Conservation (phyloP, 2,113 vertebrate genomes). For the Sisor rabdophorus region DNA sequence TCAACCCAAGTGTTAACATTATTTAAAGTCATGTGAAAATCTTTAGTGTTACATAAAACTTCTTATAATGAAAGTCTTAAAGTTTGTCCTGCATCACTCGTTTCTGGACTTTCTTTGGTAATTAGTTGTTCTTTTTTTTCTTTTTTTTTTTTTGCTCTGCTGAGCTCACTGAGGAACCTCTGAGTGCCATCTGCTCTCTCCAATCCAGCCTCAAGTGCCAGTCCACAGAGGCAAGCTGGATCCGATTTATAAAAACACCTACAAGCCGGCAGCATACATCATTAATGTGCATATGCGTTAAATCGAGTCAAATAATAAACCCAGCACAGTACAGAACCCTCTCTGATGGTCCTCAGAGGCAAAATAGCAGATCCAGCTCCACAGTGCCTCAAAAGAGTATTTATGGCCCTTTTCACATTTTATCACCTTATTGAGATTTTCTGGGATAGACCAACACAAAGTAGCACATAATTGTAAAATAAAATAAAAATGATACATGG, state of each 20-base stretch:
- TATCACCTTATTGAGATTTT: too few species aligned
- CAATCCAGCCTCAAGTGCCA: slow-evolving; percentile 26
- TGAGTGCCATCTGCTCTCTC: slow-evolving; percentile 31
- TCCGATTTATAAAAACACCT: slow-evolving; percentile 21
- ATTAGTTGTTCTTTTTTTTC: slow-evolving; percentile 7
- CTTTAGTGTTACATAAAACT: too few species aligned
- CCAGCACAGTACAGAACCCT: not conserved
- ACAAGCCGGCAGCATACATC: not conserved
- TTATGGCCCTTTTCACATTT: too few species aligned
- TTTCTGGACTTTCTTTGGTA: slow-evolving; percentile 5
- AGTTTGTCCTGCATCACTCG: not conserved
- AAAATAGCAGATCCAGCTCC: not conserved
- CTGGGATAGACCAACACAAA: too few species aligned
- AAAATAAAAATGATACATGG: too few species aligned
- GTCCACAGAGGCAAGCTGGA: slow-evolving; percentile 21
- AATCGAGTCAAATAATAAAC: not conserved
- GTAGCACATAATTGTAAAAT: too few species aligned
- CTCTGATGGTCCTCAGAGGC: not conserved
- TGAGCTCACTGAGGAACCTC: slow-evolving; percentile 6
- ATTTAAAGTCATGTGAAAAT: too few species aligned
- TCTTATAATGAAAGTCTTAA: not conserved
- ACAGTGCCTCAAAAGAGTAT: not conserved
- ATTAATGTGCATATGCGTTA: slow-evolving; percentile 5
- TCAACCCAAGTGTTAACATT: too few species aligned
- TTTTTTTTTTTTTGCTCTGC: not conserved